A percentile compares a stretch with the other conserved stretches of the same genome.
Evolutionary conservation across 2,797 vertebrate species (phyloP).

Genomic region (Arctocebus calabarensis): DNA sequence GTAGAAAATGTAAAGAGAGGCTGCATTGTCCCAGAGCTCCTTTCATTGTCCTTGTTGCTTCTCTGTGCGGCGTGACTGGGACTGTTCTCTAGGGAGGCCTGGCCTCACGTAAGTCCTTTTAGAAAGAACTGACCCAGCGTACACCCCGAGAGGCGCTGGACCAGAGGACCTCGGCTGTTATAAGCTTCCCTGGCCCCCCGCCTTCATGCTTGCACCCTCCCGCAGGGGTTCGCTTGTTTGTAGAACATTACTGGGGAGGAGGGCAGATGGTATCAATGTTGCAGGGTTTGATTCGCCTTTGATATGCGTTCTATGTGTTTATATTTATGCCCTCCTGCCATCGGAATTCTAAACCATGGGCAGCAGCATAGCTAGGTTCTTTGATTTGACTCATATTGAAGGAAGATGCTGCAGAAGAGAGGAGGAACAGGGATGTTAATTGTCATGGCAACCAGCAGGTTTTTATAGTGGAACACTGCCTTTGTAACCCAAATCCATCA

Average conservation of each 20-base stretch:
- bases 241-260: not conserved
- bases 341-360: slow-evolving; percentile 34
- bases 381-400: slow-evolving; percentile 60
- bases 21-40: not conserved
- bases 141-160: not conserved
- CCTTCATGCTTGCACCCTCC: not conserved
- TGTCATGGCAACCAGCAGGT: slow-evolving; percentile 78
- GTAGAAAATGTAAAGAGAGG: not conserved
- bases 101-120: not conserved
- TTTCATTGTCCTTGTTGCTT: accelerated
- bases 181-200: not conserved
- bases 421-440: slow-evolving; percentile 46
- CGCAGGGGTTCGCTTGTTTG: not conserved
- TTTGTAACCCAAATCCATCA: slow-evolving; percentile 76
- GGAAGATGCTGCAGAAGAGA: slow-evolving; percentile 55
- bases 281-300: not conserved
- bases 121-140: not conserved
- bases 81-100: not conserved
- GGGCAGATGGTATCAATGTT: not conserved
- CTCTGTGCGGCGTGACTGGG: not conserved
- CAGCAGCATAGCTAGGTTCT: not conserved
- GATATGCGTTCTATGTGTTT: not conserved
- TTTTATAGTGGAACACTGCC: slow-evolving; percentile 75
- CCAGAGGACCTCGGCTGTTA: not conserved
- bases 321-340: not conserved